Percentiles rank a stretch among this genome's conserved stretches.
These are phyloP conservation scores for Oceanodroma tethys DNA, from an alignment of 2,113 vertebrate genomes.

Conservation along the genomic window DNA sequence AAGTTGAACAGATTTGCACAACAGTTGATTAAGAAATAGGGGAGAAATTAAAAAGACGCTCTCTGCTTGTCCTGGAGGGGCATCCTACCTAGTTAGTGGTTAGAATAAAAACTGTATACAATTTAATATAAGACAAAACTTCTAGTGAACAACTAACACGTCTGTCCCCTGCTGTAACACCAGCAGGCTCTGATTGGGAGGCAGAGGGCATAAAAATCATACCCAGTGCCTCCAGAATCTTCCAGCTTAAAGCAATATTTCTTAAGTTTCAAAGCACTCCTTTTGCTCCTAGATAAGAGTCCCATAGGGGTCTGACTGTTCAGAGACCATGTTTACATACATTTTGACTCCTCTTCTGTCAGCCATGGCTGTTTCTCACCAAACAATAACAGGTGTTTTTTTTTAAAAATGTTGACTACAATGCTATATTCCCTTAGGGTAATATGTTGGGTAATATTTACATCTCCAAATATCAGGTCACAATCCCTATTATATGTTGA, in stretches of 20 bases:
- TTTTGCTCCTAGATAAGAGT: conserved; percentile 73
- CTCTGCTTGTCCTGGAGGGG: conserved; percentile 82
- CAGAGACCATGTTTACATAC: conserved; percentile 67
- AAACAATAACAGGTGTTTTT: conserved; percentile 70
- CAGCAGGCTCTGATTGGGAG: conserved; percentile 77
- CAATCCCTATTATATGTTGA: conserved; percentile 83
- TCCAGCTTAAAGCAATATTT: conserved; percentile 79
- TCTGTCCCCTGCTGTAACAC: conserved; percentile 71
- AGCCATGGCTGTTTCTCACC: conserved; percentile 70
- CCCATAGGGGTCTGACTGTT: conserved; percentile 63
- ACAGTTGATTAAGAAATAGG: conserved; percentile 77
- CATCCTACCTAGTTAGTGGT: conserved; percentile 86
- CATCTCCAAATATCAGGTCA: conserved; percentile 85
- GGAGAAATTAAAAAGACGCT: conserved; percentile 72
- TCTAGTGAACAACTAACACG: conserved; percentile 79
- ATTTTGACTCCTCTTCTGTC: conserved; percentile 69
- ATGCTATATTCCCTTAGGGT: conserved; percentile 80
- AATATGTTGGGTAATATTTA: conserved; percentile 83
- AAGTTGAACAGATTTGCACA: conserved; percentile 80
- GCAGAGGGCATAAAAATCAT: conserved; percentile 71
- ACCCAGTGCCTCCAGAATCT: conserved; percentile 76
- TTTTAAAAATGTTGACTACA: conserved; percentile 71
- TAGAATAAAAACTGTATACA: conserved; percentile 87
- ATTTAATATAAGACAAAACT: conserved; percentile 84
- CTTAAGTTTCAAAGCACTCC: conserved; percentile 70